Base-by-base conservation (phyloP, 2,888 invertebrate genomes). In the Tinea trinotella region DNA sequence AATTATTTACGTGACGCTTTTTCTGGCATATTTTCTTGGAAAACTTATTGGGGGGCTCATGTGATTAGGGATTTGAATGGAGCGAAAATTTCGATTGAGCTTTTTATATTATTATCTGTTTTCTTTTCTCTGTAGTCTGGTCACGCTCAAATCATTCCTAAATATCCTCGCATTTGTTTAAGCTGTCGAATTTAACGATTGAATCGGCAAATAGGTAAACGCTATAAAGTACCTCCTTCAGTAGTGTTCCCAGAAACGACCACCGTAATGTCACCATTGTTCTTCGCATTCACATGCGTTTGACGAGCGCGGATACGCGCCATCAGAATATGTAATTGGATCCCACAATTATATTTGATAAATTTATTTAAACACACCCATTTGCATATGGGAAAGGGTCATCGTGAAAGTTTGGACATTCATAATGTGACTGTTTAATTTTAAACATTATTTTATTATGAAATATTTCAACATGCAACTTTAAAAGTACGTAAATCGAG, bases 241-340 rank as follows among this genome's bases (percentile, higher is more conserved):
- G 35, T 17, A 49, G n/a, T 66, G 70, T 84, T 85, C 84, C 66
- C 62, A 78, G 84, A 85, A 85, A 59, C 79, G 84, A 82, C 84
- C 84, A 84, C 84, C 84, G 68, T 76, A 80, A 74, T 74, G 70
- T 74, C 70, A 75, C 80, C 74, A 84, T 84, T 83, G 83, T 83
- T 74, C 70, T 64, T 62, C 62, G 66, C 65, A 78, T 85, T 82
- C 77, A 74, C 73, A 85, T 85, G 75, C 83, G 67, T 59, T 61
- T 54, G 67, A 61, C 62, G 70, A 76, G 74, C 76, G 68, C 84
- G 84, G 84, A 84, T 83, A 82, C 81, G 72, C 83, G 77, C 63
- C 67, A 61, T 58, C 66, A 73, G 84, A 83, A 85, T 85, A 67
- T 70, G 62, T 49, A 54, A 53, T 35, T 34, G 30, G 20, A 49